A percentile compares a stretch with the other conserved stretches of the same genome.
These are phyloP conservation scores for Noctua janthe DNA, from an alignment of 2,888 invertebrate genomes.

Conservation along the genomic window DNA sequence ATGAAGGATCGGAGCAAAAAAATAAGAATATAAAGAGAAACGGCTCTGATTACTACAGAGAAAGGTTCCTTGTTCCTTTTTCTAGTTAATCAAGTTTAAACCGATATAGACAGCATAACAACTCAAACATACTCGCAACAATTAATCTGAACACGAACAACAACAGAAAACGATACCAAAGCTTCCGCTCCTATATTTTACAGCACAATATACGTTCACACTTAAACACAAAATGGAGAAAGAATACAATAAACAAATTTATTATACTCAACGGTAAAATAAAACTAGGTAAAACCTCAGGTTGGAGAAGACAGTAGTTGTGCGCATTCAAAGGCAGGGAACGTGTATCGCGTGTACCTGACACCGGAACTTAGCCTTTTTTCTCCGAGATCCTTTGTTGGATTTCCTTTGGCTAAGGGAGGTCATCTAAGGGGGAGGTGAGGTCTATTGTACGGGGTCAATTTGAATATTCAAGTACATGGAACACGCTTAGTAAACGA, in stretches of 20 bases:
- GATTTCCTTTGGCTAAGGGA: slow-evolving; percentile 79
- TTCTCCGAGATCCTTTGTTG: slow-evolving; percentile 84
- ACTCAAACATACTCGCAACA: slow-evolving; percentile 10
- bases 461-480: slow-evolving; percentile 87
- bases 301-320: slow-evolving; percentile 64
- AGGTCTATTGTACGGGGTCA: slow-evolving; percentile 80
- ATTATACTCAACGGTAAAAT: slow-evolving; percentile 64
- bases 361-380: slow-evolving; percentile 86
- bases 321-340: slow-evolving; percentile 67
- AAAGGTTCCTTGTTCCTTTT: slow-evolving; percentile 18
- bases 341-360: slow-evolving; percentile 79
- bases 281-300: slow-evolving; percentile 64
- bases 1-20: slow-evolving; percentile 23
- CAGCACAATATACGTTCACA: slow-evolving; percentile 54
- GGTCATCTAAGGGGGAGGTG: slow-evolving; percentile 68
- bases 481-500: slow-evolving; percentile 79
- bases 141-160: slow-evolving; percentile 37
- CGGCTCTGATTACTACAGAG: slow-evolving; percentile 3
- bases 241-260: slow-evolving; percentile 70
- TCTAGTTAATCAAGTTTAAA: slow-evolving; percentile 43
- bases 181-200: slow-evolving; percentile 48
- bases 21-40: slow-evolving; percentile 1
- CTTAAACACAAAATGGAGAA: slow-evolving; percentile 58
- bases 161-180: slow-evolving; percentile 51
- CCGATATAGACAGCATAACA: slow-evolving; percentile 16